A percentile compares a stretch with the other conserved stretches of the same genome.
These are phyloP conservation scores for Tragelaphus oryx DNA, from an alignment of 2,797 vertebrate species.

Conservation along the genomic window DNA sequence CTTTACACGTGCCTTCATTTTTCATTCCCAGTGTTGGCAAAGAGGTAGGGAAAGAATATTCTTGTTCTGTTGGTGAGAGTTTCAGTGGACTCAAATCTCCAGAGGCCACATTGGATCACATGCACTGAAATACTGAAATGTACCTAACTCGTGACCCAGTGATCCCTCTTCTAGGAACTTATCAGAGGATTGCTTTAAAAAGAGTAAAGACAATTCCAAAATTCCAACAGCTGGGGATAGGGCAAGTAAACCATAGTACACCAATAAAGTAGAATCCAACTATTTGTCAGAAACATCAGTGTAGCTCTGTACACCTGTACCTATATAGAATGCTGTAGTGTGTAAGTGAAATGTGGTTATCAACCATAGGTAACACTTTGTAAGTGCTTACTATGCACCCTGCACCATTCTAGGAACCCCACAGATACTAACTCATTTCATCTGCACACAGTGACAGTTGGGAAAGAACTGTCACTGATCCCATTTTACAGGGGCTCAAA, in stretches of 20 bases:
- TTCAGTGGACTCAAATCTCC: neutral
- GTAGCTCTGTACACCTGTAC: neutral
- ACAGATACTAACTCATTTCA: neutral
- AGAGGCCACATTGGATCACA: neutral
- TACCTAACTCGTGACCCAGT: neutral
- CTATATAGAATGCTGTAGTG: neutral
- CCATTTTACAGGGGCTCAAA: neutral
- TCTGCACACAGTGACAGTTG: neutral
- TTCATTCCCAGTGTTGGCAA: neutral
- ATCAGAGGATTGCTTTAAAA: neutral
- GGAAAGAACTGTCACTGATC: neutral
- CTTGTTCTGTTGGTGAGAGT: neutral
- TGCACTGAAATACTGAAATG: neutral
- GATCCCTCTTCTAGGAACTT: conserved; percentile 24
- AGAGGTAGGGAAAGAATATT: neutral
- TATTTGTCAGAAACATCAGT: neutral
- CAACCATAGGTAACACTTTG: neutral
- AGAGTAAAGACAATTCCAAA: neutral
- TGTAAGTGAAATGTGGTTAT: neutral
- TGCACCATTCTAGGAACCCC: neutral
- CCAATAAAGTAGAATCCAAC: conserved; percentile 9
- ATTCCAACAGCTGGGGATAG: neutral
- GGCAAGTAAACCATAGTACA: neutral
- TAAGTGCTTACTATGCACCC: neutral
- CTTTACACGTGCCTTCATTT: neutral